Evolutionary conservation across 2,888 invertebrate genomes (phyloP).

Genomic region (Limnephilus marmoratus): DNA sequence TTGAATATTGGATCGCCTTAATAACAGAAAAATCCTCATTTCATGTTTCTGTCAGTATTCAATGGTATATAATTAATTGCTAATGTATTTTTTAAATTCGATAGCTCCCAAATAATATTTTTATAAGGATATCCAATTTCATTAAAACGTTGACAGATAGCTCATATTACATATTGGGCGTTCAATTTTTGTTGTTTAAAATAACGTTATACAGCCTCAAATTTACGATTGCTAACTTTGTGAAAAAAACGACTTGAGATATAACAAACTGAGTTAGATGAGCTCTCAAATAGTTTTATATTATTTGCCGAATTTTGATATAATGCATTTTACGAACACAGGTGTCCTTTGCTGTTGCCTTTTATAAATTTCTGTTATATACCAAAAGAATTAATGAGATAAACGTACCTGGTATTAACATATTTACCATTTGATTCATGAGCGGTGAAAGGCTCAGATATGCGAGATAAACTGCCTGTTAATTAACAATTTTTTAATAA

Average conservation of each 20-base stretch:
- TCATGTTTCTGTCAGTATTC: neutral
- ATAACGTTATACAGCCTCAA: neutral
- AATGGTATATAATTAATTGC: neutral
- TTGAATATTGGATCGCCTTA: no score
- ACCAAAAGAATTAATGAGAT: no score
- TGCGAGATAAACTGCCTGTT: no score
- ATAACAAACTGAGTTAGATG: neutral
- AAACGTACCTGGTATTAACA: no score
- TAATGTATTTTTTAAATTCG: neutral
- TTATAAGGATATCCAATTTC: neutral
- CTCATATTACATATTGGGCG: neutral
- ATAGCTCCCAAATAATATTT: neutral
- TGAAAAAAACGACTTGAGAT: neutral
- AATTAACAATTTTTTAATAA: no score
- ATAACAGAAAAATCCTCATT: neutral
- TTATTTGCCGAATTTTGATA: neutral
- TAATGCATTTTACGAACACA: no score
- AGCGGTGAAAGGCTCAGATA: no score
- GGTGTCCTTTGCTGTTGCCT: no score
- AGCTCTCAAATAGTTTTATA: neutral
- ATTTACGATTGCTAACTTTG: neutral
- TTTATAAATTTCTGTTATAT: no score
- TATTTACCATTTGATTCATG: no score
- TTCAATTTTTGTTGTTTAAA: neutral
- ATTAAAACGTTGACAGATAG: neutral